These are phyloP conservation scores for Tauraco hartlaubi DNA, from an alignment of 2,797 vertebrate genomes.

Conservation along the genomic window DNA sequence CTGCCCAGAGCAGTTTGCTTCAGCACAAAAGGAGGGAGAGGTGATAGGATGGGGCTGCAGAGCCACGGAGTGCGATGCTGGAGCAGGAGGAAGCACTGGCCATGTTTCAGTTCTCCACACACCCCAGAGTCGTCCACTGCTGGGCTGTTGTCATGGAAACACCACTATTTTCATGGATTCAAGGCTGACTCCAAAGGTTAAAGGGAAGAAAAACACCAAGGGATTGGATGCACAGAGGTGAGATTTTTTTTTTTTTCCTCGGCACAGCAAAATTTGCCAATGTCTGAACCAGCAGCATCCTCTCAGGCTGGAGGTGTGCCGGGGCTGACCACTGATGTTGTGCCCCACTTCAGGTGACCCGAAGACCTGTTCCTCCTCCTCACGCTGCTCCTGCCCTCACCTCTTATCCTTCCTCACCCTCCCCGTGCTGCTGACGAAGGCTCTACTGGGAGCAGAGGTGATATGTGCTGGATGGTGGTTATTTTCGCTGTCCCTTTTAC, in stretches of 20 bases:
- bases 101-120: not conserved
- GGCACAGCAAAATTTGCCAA: not conserved
- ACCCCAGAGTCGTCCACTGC: not conserved
- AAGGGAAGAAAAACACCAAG: not conserved
- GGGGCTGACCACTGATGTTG: not conserved
- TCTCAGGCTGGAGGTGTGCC: too few relatives aligned
- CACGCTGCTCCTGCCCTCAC: not conserved
- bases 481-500: not conserved
- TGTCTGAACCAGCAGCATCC: not conserved
- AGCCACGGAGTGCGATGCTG: fast-evolving
- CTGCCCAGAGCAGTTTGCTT: not conserved
- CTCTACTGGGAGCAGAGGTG: not conserved
- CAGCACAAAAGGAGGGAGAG: fast-evolving
- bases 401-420: not conserved
- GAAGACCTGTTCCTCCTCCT: not conserved
- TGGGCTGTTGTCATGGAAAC: constrained; percentile 26
- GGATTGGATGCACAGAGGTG: not conserved
- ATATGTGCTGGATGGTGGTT: fast-evolving
- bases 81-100: not conserved
- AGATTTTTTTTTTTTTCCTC: not conserved
- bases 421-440: not conserved
- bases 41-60: not conserved
- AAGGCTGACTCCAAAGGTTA: not conserved
- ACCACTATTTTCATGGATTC: fast-evolving
- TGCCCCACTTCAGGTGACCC: not conserved